phyloP scores from a whole-genome alignment of 2,888 invertebrate genomes.

The Cancer borealis region DNA sequence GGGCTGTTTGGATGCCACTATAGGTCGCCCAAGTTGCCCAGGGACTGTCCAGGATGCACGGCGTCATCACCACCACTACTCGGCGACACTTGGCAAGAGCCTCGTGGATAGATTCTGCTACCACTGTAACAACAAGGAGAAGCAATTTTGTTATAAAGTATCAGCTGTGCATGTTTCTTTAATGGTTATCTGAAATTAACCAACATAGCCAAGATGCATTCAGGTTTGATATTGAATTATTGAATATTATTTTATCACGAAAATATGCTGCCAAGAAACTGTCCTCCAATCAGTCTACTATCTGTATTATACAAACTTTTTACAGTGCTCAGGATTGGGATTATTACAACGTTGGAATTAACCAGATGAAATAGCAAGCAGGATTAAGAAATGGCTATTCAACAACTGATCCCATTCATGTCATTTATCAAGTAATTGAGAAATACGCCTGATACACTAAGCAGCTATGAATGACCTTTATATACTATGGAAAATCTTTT shows the following conservation, averaged over 20 bases:
- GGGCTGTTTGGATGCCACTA: conserved; percentile 53
- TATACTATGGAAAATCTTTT: too few species aligned
- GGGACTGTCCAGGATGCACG: conserved; percentile 57
- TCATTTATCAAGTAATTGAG: too few species aligned
- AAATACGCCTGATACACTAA: too few species aligned
- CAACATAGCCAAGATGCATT: not conserved
- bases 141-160: not conserved
- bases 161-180: not conserved
- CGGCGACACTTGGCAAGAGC: conserved; percentile 48
- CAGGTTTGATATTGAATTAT: not conserved
- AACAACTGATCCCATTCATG: too few species aligned
- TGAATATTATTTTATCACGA: not conserved
- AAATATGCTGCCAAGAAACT: too few species aligned
- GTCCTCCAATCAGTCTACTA: too few species aligned
- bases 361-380: too few species aligned
- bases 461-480: too few species aligned
- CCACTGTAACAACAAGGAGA: conserved; percentile 33
- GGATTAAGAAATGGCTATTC: too few species aligned
- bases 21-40: conserved; percentile 65
- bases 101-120: conserved; percentile 56
- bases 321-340: too few species aligned
- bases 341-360: too few species aligned
- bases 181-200: not conserved
- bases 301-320: too few species aligned
- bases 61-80: conserved; percentile 69